Evolutionary conservation across 1,140 invertebrate species (phyloP), one percentile per base, ranked within the genome.

Genomic region (Calephelis virginiensis): DNA sequence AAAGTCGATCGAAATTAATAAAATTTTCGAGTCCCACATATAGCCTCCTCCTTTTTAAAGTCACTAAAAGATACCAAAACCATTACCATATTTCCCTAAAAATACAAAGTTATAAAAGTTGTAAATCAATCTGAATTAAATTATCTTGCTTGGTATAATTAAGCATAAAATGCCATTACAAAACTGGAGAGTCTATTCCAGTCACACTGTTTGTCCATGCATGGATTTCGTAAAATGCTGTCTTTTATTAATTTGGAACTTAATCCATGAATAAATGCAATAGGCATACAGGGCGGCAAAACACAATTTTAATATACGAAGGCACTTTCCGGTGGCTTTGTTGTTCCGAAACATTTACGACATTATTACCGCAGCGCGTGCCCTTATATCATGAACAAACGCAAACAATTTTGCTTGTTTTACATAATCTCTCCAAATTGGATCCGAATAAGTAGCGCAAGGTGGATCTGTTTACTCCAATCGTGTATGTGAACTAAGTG

Each of bases 401-500:
- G 69, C 71, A 77, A 82, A 82, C 78, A 82, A 82, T 83, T 83
- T 74, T 67, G 66, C 66, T 49, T 75, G 75, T 77, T 83, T 79
- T 81, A 77, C 81, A 83, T 83, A 84, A 86, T 83, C 82, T 82
- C 71, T 74, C 77, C 72, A 78, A 82, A 84, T 86, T 86, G 80
- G 75, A 82, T 77, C 73, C 62, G 69, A 73, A 73, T 68, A 74
- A 74, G 64, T 65, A 68, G 40, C 40, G 3, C 1, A 7, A 43
- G 71, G 68, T 73, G 63, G 14, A 49, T 50, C 66, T 56, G 49
- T 67, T 69, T 60, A 47, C 63, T 50, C 61, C 9, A 49, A 49
- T 14, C 53, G n/a, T 38, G 28, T 38, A n/a, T 59, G n/a, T 59
- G 53, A 38, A 38, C 38, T 6, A 59, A 12, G 28, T 59, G 12